phyloP scores from a whole-genome alignment of 37 sponge, comb jelly and placozoan species.

The Mnemiopsis leidyi region DNA sequence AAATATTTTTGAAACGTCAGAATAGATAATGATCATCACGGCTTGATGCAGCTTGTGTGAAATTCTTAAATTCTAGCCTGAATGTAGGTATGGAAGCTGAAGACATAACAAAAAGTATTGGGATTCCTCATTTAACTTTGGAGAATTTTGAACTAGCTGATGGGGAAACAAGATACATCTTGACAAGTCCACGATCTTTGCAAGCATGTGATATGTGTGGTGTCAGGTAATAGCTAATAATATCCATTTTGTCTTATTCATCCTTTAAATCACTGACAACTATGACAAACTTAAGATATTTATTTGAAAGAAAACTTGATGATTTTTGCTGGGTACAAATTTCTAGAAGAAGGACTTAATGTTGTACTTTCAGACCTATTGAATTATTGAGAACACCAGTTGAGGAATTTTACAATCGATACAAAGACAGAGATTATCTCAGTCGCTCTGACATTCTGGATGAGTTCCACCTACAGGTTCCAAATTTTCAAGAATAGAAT shows the following conservation, averaged over 20 bases:
- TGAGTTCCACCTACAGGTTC: conserved; percentile 52
- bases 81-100: conserved; percentile 16
- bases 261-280: not conserved
- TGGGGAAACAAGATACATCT: conserved; percentile 20
- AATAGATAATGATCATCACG: too few species aligned
- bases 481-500: too few species aligned
- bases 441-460: conserved; percentile 32
- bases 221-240: too few species aligned
- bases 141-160: conserved; percentile 57
- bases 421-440: conserved; percentile 56
- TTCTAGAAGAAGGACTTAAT: too few species aligned
- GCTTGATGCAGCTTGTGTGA: too few species aligned
- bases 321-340: too few species aligned
- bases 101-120: conserved; percentile 11
- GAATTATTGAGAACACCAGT: conserved; percentile 58
- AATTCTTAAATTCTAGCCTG: too few species aligned
- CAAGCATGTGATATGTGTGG: conserved; percentile 35
- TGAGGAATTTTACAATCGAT: conserved; percentile 30
- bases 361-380: not conserved
- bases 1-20: too few species aligned
- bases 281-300: not conserved
- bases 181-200: conserved; percentile 52
- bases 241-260: too few species aligned
- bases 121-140: conserved; percentile 39
- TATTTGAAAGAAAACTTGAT: not conserved